Evolutionary conservation across 2,113 vertebrate species (phyloP).

Genomic region (Cichladusa arquata): DNA sequence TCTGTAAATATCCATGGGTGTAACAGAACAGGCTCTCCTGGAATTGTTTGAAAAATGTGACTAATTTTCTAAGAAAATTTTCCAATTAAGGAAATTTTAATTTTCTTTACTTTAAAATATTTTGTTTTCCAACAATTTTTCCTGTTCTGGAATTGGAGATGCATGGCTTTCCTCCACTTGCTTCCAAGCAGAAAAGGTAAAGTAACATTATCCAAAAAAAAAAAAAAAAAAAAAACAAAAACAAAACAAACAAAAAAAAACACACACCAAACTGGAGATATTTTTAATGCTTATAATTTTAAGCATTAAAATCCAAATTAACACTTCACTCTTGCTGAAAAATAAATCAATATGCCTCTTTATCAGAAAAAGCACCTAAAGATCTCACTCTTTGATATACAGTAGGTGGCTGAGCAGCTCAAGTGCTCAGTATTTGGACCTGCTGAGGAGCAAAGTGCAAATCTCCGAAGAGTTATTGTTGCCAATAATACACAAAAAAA

Average conservation of each 20-base stretch:
- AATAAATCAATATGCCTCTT: background rate
- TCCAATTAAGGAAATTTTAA: background rate
- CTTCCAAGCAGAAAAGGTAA: background rate
- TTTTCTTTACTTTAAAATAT: background rate
- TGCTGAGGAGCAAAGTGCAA: background rate
- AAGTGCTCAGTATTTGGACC: background rate
- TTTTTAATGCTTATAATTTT: background rate
- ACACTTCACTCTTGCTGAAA: background rate
- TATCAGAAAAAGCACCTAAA: background rate
- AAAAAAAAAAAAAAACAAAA: background rate
- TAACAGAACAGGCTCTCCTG: background rate
- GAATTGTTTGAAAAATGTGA: background rate
- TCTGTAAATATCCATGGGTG: background rate
- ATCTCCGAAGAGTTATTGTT: background rate
- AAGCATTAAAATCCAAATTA: background rate
- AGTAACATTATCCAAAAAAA: background rate
- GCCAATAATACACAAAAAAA: background rate
- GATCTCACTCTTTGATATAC: background rate
- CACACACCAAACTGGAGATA: accelerated
- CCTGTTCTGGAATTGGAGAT: background rate
- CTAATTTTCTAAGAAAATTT: background rate
- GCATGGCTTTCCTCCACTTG: background rate
- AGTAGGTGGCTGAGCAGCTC: background rate
- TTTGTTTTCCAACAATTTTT: background rate
- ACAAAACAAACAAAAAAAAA: too few species aligned